Base-by-base conservation (phyloP, 1,140 invertebrate species). In the Pseudomyrmex sp. region DNA sequence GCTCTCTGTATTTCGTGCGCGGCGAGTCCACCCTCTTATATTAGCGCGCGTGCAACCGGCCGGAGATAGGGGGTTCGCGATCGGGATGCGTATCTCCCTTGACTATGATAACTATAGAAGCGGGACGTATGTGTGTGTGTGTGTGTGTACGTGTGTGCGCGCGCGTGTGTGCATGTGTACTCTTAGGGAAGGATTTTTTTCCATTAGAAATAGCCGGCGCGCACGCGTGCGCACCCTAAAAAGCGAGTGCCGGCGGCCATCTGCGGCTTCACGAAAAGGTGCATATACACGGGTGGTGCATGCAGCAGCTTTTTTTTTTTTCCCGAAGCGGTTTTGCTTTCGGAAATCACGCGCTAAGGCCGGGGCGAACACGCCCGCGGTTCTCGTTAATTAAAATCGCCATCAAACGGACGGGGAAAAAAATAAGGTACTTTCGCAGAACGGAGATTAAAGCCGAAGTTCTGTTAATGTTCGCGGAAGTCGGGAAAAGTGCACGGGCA, bases 151-250 rank as follows among this genome's bases (percentile, higher is more conserved):
- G 18, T 18, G 18, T 18, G 18, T 5, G 5, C 5, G 35, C 18
- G 18, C 0, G 18, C 0, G 18, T 5, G 5, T 35, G 35, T 35
- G 35, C 4, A 5, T 35, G 76, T 52, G 48, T 23, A 72, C 56
- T 89, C 82, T 68, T 89, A 85, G 87, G 87, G 85, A 77, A 86
- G 68, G 72, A 82, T 86, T 88, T 89, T 88, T 89, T 88, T 72
- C 82, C 69, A 83, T 86, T 62, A 77, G 46, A 23, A 85, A 80
- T 62, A 68, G 66, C 58, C 54, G 56, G 15, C 50, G 44, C 20
- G 65, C 66, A 74, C 66, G 79, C 73, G 69, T 52, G 58, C 23
- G 48, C 58, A 75, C 50, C 66, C 56, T 59, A 79, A 73, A 66
- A 54, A 61, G 20, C 65, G 56, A 69, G 63, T 61, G 50, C 23